Percentiles rank a stretch among this genome's conserved stretches.
Conservation (phyloP, 2,888 invertebrate species). For the Lomographa bimaculata region DNA sequence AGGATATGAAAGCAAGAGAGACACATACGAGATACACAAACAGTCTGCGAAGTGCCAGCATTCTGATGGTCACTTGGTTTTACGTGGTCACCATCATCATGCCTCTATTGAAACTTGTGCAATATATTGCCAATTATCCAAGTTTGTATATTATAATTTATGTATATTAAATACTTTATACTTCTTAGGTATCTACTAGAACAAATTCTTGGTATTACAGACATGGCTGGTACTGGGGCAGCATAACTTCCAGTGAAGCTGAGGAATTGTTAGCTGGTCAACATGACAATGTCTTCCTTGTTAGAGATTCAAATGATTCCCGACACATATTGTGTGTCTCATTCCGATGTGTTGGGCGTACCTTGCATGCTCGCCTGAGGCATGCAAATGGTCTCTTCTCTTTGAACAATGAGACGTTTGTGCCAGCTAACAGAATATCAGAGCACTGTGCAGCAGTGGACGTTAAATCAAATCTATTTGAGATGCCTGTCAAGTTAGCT, state of each 20-base stretch:
- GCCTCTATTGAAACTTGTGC: conserved; percentile 73
- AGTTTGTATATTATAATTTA: conserved; percentile 50
- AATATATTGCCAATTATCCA: conserved; percentile 75
- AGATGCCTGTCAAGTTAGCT: conserved; percentile 77
- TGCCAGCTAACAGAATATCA: conserved; percentile 75
- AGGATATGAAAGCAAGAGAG: conserved; percentile 56
- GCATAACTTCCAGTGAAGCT: conserved; percentile 88
- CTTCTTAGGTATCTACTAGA: too few relatives aligned
- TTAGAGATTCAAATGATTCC: conserved; percentile 88
- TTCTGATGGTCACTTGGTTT: conserved; percentile 71
- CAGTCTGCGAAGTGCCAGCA: conserved; percentile 67
- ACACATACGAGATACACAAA: conserved; percentile 49
- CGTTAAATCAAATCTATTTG: conserved; percentile 74
- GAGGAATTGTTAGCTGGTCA: conserved; percentile 86
- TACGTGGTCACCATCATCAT: conserved; percentile 74
- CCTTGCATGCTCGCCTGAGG: conserved; percentile 88
- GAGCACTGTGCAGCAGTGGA: conserved; percentile 78
- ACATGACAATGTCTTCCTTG: conserved; percentile 89
- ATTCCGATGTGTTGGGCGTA: conserved; percentile 87
- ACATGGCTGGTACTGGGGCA: conserved; percentile 91
- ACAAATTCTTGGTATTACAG: too few relatives aligned
- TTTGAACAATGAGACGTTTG: conserved; percentile 83
- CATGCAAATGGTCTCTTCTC: conserved; percentile 88
- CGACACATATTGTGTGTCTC: conserved; percentile 88
- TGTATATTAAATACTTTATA: too few relatives aligned